phyloP scores from a whole-genome alignment of 2,797 vertebrate genomes.

The Buceros bicornis region DNA sequence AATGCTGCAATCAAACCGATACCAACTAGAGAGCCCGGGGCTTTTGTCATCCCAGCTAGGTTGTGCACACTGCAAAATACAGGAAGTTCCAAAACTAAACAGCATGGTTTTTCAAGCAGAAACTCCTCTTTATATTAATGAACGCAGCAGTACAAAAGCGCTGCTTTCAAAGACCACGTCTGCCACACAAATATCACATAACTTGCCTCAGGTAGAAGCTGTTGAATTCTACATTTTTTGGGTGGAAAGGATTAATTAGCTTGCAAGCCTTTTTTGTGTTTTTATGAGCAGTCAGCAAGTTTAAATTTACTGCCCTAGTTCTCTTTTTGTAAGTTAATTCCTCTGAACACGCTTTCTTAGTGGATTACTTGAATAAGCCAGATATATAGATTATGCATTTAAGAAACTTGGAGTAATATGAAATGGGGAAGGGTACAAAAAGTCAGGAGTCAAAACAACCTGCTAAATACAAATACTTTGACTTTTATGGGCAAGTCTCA shows the following conservation, averaged over 20 bases:
- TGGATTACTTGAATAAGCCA: not conserved
- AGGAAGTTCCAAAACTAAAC: not conserved
- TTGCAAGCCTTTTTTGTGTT: not conserved
- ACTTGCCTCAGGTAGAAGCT: not conserved
- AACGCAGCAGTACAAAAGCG: not conserved
- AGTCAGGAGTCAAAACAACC: not conserved
- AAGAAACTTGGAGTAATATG: not conserved
- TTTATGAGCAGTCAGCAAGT: not conserved
- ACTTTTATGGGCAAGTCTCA: not conserved
- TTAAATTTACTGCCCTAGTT: not conserved
- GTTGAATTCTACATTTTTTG: not conserved
- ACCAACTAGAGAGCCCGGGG: rapidly evolving
- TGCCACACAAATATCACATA: not conserved
- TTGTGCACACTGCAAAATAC: not conserved
- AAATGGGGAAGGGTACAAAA: not conserved
- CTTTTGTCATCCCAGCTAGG: not conserved
- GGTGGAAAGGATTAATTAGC: not conserved
- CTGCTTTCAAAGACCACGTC: not conserved
- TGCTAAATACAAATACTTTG: not conserved
- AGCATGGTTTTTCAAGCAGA: not conserved
- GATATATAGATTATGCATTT: not conserved
- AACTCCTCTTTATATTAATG: not conserved
- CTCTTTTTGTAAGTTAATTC: not conserved
- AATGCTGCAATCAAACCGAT: not conserved
- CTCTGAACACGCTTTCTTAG: not conserved